phyloP scores from a whole-genome alignment of 2,797 vertebrate genomes.

The Borostomias antarcticus region DNA sequence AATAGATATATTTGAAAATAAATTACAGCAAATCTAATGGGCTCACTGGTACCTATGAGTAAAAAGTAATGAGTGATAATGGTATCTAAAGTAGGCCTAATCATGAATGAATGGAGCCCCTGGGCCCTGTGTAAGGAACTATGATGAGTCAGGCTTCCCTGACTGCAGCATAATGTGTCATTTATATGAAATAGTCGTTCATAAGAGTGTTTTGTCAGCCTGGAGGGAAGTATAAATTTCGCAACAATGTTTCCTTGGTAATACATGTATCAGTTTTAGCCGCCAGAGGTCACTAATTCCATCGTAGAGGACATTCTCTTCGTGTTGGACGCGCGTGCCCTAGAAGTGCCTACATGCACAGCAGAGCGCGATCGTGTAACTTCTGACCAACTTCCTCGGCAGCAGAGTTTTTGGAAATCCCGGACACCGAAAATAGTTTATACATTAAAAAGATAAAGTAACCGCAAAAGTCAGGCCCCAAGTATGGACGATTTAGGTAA shows the following conservation, averaged over 20 bases:
- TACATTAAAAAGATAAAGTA: constrained; percentile 1
- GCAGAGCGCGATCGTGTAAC: constrained; percentile 54
- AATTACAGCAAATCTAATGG: too few species aligned
- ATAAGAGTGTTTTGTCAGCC: background rate
- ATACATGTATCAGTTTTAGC: background rate
- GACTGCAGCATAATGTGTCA: too few species aligned
- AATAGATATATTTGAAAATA: too few species aligned
- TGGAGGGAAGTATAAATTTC: background rate
- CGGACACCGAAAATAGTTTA: constrained; percentile 13
- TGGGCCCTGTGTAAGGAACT: too few species aligned
- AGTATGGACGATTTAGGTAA: constrained; percentile 81
- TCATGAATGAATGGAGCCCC: too few species aligned
- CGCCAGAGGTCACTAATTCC: constrained; percentile 53
- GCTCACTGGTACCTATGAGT: too few species aligned
- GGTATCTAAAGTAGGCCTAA: too few species aligned
- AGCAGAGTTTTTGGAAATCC: constrained; percentile 53
- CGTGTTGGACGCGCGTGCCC: constrained; percentile 41
- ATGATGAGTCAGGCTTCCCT: too few species aligned
- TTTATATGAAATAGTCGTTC: background rate
- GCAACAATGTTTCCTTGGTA: background rate
- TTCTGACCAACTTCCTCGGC: constrained; percentile 46
- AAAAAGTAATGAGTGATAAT: too few species aligned
- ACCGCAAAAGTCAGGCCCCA: constrained; percentile 27
- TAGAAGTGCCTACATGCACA: constrained; percentile 45
- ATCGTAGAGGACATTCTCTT: background rate